Evolutionary conservation across 2,113 vertebrate species (phyloP).

Genomic region (Bettongia penicillata): DNA sequence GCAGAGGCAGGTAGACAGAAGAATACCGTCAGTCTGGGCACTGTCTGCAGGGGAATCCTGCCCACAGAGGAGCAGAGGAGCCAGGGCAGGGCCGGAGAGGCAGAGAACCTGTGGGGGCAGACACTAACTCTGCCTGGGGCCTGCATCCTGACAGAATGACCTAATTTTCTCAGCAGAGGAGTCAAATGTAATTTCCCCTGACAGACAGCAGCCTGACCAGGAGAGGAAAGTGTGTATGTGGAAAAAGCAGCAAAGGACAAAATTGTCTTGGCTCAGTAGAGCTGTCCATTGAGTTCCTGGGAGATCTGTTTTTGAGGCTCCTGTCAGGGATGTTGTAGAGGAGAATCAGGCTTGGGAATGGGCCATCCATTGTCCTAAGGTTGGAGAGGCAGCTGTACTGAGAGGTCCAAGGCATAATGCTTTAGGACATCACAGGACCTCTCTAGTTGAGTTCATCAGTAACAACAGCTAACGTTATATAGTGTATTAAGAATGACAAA

Average conservation of each 20-base stretch:
- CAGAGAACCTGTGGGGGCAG: neutral
- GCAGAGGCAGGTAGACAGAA: neutral
- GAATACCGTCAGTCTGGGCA: neutral
- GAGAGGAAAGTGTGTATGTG: neutral
- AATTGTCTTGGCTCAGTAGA: too few relatives aligned
- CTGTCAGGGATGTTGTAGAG: too few relatives aligned
- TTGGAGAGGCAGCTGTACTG: neutral
- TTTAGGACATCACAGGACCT: neutral
- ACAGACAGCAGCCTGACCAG: neutral
- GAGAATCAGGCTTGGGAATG: too few relatives aligned
- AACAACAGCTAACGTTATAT: neutral
- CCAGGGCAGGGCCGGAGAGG: neutral
- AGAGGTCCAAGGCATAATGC: too few relatives aligned
- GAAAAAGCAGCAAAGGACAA: neutral
- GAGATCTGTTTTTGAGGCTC: too few relatives aligned
- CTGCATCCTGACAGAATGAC: neutral
- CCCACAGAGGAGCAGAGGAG: too few relatives aligned
- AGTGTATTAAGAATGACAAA: neutral
- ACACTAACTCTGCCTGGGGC: neutral
- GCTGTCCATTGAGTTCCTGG: too few relatives aligned
- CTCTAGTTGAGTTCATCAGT: neutral
- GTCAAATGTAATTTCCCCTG: neutral
- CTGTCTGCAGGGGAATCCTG: neutral
- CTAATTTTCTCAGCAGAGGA: conserved; percentile 4
- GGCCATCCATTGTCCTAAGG: neutral